Evolutionary conservation across 1,140 invertebrate species (phyloP).

Genomic region (Plectrocnemia conspersa): DNA sequence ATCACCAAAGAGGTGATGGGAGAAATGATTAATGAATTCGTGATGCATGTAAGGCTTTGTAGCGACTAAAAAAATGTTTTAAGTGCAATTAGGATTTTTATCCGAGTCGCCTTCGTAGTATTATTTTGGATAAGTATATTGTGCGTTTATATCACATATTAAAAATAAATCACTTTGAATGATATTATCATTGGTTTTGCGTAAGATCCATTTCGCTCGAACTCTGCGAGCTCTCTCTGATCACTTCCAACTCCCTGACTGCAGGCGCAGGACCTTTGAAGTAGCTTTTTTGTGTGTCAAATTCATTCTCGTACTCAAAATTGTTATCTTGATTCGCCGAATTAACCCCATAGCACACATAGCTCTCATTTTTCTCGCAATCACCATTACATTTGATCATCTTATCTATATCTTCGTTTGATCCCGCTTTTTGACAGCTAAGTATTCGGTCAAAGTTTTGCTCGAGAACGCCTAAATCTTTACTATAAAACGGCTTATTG

Average conservation of each 20-base stretch:
- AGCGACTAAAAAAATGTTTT: too few species aligned
- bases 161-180: too few species aligned
- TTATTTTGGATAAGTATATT: too few species aligned
- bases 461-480: constrained; percentile 43
- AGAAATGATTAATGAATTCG: too few species aligned
- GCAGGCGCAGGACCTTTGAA: constrained; percentile 47
- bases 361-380: constrained; percentile 47
- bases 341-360: constrained; percentile 34
- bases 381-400: constrained; percentile 41
- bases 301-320: constrained; percentile 42
- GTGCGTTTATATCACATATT: too few species aligned
- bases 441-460: constrained; percentile 49
- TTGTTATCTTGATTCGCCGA: constrained; percentile 40
- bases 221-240: constrained; percentile 51
- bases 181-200: too few species aligned
- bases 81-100: too few species aligned
- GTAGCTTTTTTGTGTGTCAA: constrained; percentile 40
- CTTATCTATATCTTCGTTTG: constrained; percentile 19
- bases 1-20: too few species aligned
- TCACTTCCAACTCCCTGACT: constrained; percentile 50
- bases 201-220: constrained; percentile 52
- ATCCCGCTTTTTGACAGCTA: constrained; percentile 35
- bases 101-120: too few species aligned
- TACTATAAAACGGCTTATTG: not conserved
- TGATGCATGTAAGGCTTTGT: too few species aligned